Evolutionary conservation across 2,888 invertebrate species (phyloP).

Genomic region (Bombyx huttoni): DNA sequence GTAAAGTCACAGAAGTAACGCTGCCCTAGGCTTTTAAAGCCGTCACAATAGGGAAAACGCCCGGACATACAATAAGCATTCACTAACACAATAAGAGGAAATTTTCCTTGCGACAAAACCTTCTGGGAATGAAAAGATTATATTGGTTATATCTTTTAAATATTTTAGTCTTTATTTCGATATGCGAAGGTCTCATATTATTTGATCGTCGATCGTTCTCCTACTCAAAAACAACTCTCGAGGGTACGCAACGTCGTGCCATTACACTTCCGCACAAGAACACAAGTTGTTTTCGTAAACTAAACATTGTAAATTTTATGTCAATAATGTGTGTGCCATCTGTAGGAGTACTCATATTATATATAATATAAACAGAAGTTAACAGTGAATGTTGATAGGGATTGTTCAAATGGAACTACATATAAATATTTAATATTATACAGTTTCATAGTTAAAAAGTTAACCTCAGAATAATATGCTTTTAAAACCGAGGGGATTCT

Average conservation of each 20-base stretch:
- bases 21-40: conserved; percentile 19
- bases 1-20: conserved; percentile 42
- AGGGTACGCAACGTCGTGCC: conserved; percentile 20
- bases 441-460: too few species aligned
- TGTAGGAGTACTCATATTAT: background rate
- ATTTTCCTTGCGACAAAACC: conserved; percentile 41
- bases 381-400: background rate
- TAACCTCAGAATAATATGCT: too few species aligned
- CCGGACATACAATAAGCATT: conserved; percentile 60
- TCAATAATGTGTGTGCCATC: background rate
- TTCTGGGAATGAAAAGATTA: conserved; percentile 37
- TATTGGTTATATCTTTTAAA: conserved; percentile 23
- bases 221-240: conserved; percentile 27
- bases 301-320: conserved; percentile 4
- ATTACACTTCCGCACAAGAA: conserved; percentile 32
- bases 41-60: conserved; percentile 49
- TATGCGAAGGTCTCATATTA: conserved; percentile 15
- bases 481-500: conserved; percentile 49
- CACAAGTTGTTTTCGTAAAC: conserved; percentile 27
- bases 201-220: conserved; percentile 19
- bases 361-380: conserved; percentile 5
- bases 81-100: conserved; percentile 61
- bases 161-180: conserved; percentile 32
- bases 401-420: conserved; percentile 10
- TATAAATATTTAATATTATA: too few species aligned